Evolutionary conservation across 2,113 vertebrate species (phyloP).

Genomic region (Paradisaea rubra): DNA sequence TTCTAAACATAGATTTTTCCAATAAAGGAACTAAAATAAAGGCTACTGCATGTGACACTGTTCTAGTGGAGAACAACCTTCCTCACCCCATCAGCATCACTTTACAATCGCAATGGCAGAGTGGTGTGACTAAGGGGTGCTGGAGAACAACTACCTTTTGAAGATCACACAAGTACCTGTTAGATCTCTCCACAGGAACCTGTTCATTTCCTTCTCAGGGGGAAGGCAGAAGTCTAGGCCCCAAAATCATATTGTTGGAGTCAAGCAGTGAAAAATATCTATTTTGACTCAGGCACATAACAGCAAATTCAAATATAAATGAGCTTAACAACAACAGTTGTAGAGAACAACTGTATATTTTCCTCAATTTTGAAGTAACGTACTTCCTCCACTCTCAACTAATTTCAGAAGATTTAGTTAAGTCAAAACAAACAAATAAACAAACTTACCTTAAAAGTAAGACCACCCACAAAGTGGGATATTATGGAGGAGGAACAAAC

Average conservation of each 20-base stretch:
- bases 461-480: accelerated
- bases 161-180: neutral
- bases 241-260: neutral
- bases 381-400: no score
- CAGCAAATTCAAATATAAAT: neutral
- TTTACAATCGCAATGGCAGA: neutral
- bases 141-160: neutral
- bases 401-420: neutral
- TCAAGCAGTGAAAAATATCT: neutral
- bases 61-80: neutral
- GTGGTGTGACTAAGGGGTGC: accelerated
- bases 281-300: neutral
- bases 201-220: neutral
- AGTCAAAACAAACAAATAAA: neutral
- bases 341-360: neutral
- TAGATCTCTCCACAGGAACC: neutral
- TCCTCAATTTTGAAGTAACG: neutral
- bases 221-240: neutral
- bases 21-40: neutral
- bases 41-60: neutral
- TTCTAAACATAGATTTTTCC: neutral
- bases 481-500: accelerated
- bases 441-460: neutral
- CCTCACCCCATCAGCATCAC: no score
- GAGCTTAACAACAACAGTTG: neutral